Percentiles rank a stretch among this genome's conserved stretches.
Evolutionary conservation across 2,797 vertebrate genomes (phyloP).

Genomic region (Fratercula arctica): DNA sequence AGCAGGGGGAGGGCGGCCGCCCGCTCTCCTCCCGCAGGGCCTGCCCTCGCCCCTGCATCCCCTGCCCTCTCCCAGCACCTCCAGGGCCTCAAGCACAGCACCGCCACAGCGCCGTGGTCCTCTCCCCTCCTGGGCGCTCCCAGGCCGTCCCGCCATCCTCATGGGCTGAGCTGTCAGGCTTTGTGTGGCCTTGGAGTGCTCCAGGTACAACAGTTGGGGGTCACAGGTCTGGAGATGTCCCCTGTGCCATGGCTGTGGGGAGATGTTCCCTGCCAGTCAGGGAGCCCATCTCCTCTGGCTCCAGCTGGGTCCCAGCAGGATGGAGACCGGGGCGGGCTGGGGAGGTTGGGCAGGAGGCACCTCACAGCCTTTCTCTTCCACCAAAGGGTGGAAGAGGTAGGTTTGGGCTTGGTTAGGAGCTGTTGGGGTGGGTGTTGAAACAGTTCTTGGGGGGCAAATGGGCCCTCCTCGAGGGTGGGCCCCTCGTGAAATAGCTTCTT

Average conservation of each 20-base stretch:
- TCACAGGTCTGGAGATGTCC: too few relatives aligned
- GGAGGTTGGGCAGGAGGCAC: background rate
- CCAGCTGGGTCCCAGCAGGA: background rate
- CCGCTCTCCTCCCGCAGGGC: accelerated
- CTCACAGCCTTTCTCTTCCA: background rate
- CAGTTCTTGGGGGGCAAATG: background rate
- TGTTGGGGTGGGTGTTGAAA: background rate
- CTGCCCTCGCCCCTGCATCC: background rate
- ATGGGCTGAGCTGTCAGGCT: background rate
- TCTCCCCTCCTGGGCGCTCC: too few relatives aligned
- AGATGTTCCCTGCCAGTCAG: too few relatives aligned
- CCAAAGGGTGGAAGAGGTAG: too few relatives aligned
- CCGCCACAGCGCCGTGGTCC: accelerated
- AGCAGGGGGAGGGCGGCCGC: too few relatives aligned
- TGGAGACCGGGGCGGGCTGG: accelerated
- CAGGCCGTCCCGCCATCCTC: background rate
- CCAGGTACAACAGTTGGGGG: background rate
- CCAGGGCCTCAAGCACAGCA: background rate
- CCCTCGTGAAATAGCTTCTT: background rate
- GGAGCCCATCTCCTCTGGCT: background rate
- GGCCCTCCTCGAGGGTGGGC: too few relatives aligned
- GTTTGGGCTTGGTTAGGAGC: background rate
- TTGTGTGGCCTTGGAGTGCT: background rate
- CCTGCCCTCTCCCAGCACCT: background rate
- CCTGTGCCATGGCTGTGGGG: too few relatives aligned